Evolutionary conservation across 2,113 vertebrate species (phyloP), one percentile per base, ranked within the genome.

Genomic region (Hepsetus odoe): DNA sequence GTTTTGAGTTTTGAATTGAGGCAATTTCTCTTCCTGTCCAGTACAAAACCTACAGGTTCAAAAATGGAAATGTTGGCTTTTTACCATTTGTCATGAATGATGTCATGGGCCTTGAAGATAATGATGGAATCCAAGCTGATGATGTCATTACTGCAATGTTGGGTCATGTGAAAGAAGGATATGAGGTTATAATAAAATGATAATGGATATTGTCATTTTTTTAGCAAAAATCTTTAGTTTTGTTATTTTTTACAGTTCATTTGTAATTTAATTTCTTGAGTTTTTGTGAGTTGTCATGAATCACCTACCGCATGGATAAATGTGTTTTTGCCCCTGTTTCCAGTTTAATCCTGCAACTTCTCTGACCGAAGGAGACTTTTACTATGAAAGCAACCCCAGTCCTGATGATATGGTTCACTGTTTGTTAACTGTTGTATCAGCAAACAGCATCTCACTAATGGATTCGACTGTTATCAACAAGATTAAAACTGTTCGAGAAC

Each of bases 381-480:
- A 42, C 28, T 84, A 49, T 65, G 78, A n/a, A 11, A 40, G 9
- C 1, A 42, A 62, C 24, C 79, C 83, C 28, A 32, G 1, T 0
- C 26, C 46, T 28, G 38, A 26, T 32, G 79, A 79, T 28, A 64
- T 67, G 56, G 51, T 49, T 32, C 73, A 79, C 76, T 84, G 83
- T 38, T 18, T 84, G 24, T 75, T 84, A 14, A 71, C 49, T 11
- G 30, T 84, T 16, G 20, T 84, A 12, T 12, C 49, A 24, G 70
- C 46, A 24, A 9, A 35, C 12, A 46, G 0, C 20, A 32, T 72
- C 28, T 11, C 33, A 13, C 40, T 1, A n/a, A 35, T 74, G 20
- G 2, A n/a, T 11, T 2, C 66, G 0, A 1, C 1, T 8, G 8
- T 79, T 8, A 59, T 75, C 14, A 20, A 14, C 1, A 75, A 79